These are phyloP conservation scores for Rhabdomys dilectus DNA, from an alignment of 2,113 vertebrate species.

Conservation along the genomic window DNA sequence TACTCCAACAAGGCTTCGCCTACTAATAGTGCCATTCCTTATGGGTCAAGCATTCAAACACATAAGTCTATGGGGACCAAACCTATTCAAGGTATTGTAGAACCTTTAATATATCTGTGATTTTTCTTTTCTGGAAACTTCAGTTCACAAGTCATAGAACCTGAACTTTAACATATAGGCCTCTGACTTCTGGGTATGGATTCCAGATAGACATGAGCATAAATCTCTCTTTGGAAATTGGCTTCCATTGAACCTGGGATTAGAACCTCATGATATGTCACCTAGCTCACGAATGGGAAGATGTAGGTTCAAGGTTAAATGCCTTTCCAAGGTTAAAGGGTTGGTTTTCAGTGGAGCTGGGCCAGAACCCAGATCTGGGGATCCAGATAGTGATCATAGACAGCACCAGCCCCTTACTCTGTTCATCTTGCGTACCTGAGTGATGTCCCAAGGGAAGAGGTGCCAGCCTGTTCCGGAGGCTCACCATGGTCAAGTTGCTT, in stretches of 20 bases:
- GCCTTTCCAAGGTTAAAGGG: neutral
- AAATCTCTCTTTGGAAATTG: neutral
- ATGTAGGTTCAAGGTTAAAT: neutral
- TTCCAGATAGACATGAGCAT: neutral
- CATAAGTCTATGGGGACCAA: no score
- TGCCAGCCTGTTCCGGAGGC: neutral
- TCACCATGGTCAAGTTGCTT: neutral
- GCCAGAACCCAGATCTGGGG: neutral
- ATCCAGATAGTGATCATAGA: neutral
- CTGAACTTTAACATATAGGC: neutral
- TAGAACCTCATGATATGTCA: neutral
- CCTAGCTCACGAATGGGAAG: neutral
- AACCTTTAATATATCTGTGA: neutral
- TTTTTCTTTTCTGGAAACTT: neutral
- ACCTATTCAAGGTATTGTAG: neutral
- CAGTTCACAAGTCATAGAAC: neutral
- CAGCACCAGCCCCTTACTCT: neutral
- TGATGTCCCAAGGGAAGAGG: neutral
- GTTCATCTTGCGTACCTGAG: neutral
- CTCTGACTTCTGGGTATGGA: neutral
- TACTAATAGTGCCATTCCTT: no score
- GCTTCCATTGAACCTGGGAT: neutral
- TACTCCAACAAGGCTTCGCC: no score
- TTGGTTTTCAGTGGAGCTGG: neutral
- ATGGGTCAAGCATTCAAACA: no score